phyloP scores from a whole-genome alignment of 2,888 invertebrate species.

The Chymomyza fuscimana region DNA sequence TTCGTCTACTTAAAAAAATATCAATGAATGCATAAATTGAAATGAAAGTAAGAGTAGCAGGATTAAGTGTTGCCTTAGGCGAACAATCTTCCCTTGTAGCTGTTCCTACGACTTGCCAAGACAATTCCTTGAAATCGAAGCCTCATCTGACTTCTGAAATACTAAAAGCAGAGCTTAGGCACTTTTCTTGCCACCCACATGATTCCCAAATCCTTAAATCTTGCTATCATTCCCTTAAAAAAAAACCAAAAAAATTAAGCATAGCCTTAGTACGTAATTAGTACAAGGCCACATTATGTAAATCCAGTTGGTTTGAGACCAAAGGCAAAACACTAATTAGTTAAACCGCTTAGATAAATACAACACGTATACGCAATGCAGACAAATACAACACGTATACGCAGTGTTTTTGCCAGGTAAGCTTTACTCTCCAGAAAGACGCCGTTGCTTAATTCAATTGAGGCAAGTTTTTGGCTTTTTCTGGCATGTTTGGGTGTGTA shows the following conservation, averaged over 20 bases:
- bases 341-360: constrained; percentile 46
- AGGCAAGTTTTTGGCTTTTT: constrained; percentile 3
- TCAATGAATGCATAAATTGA: too few relatives aligned
- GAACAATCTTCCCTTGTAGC: too few relatives aligned
- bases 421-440: not conserved
- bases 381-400: not conserved
- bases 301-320: constrained; percentile 10
- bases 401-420: not conserved
- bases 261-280: constrained; percentile 23
- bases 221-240: not conserved
- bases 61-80: too few relatives aligned
- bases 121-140: too few relatives aligned
- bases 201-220: not conserved
- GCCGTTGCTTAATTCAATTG: constrained; percentile 13
- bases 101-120: too few relatives aligned
- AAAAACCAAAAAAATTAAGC: constrained; percentile 17
- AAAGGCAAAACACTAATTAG: constrained; percentile 36
- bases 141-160: too few relatives aligned
- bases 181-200: not conserved
- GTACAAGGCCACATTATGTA: constrained; percentile 21
- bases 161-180: not conserved
- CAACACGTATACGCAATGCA: constrained; percentile 35
- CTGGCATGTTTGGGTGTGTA: constrained; percentile 14
- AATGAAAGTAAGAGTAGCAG: too few relatives aligned
- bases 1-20: too few relatives aligned